Base-by-base conservation (phyloP, 2,888 invertebrate species). In the Cyclophora punctaria region DNA sequence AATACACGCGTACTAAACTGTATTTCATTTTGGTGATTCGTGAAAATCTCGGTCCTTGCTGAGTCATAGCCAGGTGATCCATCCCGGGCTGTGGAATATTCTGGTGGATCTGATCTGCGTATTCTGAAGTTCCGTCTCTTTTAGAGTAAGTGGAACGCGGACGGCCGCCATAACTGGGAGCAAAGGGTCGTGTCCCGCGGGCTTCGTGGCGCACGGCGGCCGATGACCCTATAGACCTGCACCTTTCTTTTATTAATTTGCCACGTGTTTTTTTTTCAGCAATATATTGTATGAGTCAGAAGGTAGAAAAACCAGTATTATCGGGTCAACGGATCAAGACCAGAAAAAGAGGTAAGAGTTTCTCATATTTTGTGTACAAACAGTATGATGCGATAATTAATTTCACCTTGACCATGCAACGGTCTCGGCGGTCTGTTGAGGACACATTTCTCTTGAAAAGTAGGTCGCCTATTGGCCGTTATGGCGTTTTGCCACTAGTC, bases 271-370 rank as follows among this genome's bases (percentile, higher is more conserved):
- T 69, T 70, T 66, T 92, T 92, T 64, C 90, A 94, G 94, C 93
- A 92, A 93, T 92, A 92, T 92, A 92, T 97, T 98, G 97, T 97
- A 98, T 98, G 98, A 98, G 97, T 98, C 98, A 98, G 93, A 98
- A 98, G 96, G 96, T 94, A 93, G 98, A 98, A 97, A 97, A 98
- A 96, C 98, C 98, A 94, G 95, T 97, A 94, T 93, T 98, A 94
- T 97, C 97, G 94, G 98, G 98, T 96, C 98, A 98, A 93, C 97
- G 98, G 93, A 98, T 98, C 93, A 98, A 98, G 96, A 98, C 98
- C 96, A 96, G 98, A 95, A 98, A 98, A 96, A 97, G 98, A 97
- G 97, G 97, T 97, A 90, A 90, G 90, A 3, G 53, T 46, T 53
- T 56, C 59, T 59, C 56, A 51, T 63, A 63, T 56, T 55, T 48